Base-by-base conservation (phyloP, 2,113 vertebrate genomes). In the Poeciliopsis occidentalis region DNA sequence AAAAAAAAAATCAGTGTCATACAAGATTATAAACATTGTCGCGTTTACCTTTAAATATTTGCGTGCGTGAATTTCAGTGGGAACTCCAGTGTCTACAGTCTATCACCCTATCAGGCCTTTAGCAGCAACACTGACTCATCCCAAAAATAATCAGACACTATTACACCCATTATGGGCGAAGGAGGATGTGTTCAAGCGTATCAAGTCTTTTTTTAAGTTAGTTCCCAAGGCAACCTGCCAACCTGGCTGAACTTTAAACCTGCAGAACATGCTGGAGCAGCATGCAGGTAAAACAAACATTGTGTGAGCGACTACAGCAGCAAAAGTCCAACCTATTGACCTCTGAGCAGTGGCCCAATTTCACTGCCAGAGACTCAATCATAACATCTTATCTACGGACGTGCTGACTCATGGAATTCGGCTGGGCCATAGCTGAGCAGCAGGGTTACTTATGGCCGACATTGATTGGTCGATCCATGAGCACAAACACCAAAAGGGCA, bases 401-500 rank as follows among this genome's bases (percentile, higher is more conserved):
- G 61, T 65, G 89, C 91, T 85, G 91, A 92, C 75, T 91, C 91
- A 90, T 91, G 88, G 89, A 90, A 92, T 92, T 91, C 72, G 72
- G 78, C 87, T 44, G 85, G 87, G 88, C 87, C 92, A 90, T 88
- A 84, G 85, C 83, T 76, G 83, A 84, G 84, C 83, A 80, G 88
- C 79, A 80, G 90, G 81, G 87, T 89, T 88, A 87, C 90, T 90
- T 85, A 85, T 86, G 88, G 86, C 78, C 80, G 85, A 85, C 89
- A 92, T 89, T 88, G 87, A 92, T 90, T 93, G 91, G 91, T 88
- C 84, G 87, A 92, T 88, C 76, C 77, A 79, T 54, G 75, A 92
- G 82, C 84, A 87, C 81, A 87, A 79, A 89, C 85, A 57, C 87
- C 84, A 88, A 92, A 91, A 91, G 91, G 90, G 81, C 88, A 89